Conservation (phyloP, 2,113 vertebrate species). For the Pygoscelis antarcticus region DNA sequence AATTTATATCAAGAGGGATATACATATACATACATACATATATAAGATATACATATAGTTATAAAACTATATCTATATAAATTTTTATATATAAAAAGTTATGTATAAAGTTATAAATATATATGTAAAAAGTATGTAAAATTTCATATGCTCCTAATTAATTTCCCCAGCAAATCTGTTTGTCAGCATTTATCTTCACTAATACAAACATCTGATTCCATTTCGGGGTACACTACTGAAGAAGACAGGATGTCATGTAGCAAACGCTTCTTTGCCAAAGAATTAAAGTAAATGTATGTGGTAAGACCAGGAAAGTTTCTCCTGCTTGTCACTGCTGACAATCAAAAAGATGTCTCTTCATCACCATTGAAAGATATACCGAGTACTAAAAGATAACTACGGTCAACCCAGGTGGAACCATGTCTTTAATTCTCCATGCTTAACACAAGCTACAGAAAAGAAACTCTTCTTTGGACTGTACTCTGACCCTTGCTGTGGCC, state of each 20-base stretch:
- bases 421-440: not conserved
- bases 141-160: not conserved
- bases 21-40: not conserved
- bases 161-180: not conserved
- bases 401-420: not conserved
- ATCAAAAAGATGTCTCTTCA: not conserved
- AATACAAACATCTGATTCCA: not conserved
- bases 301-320: not conserved
- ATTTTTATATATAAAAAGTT: not conserved
- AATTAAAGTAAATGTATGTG: not conserved
- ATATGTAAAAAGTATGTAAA: not conserved
- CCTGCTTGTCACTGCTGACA: not conserved
- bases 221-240: rapidly evolving
- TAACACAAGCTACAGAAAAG: not conserved
- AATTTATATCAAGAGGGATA: not conserved
- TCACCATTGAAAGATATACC: not conserved
- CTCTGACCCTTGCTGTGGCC: not conserved
- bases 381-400: not conserved
- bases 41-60: not conserved
- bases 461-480: not conserved
- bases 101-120: not conserved
- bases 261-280: not conserved
- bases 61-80: not conserved
- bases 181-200: not conserved
- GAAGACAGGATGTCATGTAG: not conserved